Percentiles rank a stretch among this genome's conserved stretches.
phyloP scores from a whole-genome alignment of 2,888 invertebrate species.

The Rhimphoctona megacephalus region DNA sequence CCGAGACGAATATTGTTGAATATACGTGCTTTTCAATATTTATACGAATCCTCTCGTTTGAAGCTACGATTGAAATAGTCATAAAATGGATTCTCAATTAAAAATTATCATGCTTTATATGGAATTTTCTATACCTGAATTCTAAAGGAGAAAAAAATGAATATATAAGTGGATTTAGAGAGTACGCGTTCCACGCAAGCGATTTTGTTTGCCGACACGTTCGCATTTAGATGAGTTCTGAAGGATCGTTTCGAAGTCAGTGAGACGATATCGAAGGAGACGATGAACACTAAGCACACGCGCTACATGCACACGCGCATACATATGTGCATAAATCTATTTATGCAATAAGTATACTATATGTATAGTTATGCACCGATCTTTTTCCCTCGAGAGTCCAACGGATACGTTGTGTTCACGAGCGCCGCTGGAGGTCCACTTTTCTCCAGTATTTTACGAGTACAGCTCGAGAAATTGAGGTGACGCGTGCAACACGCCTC shows the following conservation, averaged over 20 bases:
- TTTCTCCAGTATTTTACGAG: slow-evolving; percentile 26
- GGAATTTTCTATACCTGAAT: slow-evolving; percentile 1
- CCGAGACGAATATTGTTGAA: neutral
- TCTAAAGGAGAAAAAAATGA: neutral
- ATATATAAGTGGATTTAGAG: slow-evolving; percentile 4
- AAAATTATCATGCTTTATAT: neutral
- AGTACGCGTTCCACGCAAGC: slow-evolving; percentile 75
- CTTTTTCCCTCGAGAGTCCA: slow-evolving; percentile 32
- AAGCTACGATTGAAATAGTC: neutral
- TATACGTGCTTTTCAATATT: neutral
- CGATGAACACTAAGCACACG: slow-evolving; percentile 37
- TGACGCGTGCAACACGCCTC: slow-evolving; percentile 54
- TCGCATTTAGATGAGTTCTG: slow-evolving; percentile 79
- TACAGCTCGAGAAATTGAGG: slow-evolving; percentile 41
- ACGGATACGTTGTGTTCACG: slow-evolving; percentile 31
- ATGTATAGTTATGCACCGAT: slow-evolving; percentile 27
- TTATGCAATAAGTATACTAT: neutral
- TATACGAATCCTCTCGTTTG: neutral
- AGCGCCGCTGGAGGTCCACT: slow-evolving; percentile 62
- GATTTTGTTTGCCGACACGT: slow-evolving; percentile 84
- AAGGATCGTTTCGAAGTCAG: slow-evolving; percentile 83
- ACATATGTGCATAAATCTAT: neutral
- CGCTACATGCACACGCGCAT: neutral
- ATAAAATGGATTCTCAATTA: neutral
- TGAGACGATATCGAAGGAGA: slow-evolving; percentile 76